Base-by-base conservation (phyloP, 2,113 vertebrate species). In the Seriola quinqueradiata region DNA sequence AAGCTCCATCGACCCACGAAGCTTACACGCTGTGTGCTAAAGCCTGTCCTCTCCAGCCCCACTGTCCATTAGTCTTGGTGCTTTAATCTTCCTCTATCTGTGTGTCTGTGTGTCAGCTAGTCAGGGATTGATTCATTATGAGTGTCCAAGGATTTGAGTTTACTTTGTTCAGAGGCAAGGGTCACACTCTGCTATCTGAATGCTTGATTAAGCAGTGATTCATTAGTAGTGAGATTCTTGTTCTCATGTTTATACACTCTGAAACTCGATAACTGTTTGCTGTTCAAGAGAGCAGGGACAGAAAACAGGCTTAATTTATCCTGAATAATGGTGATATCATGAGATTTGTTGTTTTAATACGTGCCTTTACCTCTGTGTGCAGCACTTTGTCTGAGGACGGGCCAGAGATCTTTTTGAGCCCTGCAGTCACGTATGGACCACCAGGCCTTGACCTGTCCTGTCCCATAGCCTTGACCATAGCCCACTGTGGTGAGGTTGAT, bases 401-500 rank as follows among this genome's bases (percentile, higher is more conserved):
- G 70, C 77, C 94, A 0, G 97, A 96, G 89, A 95, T 98, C 68
- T 96, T 98, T 21, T 84, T 98, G 80, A 96, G 97, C 63, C 97
- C 97, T 0, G 96, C 97, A 59, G 96, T 98, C 48, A 97, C 96
- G 0, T 99, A 97, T 2, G 97, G 97, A 4, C 97, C 97, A 1
- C 92, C 95, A 0, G 97, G 97, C 50, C 87, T 97, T 25, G 86
- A 93, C 0, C 92, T 96, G 60, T 96, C 95, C 92, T 97, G 95
- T 0, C 97, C 97, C 0, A 93, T 97, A 6, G 97, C 97, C 52
- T 83, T 99, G 95, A 98, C 96, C 13, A 95, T 99, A 19, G 96
- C 97, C 0, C 97, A 99, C 87, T 98, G 97, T 21, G 97, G 96
- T 0, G 95, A 97, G 17, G 95, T 94, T 0, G 95, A 94, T 8